Percentiles rank a stretch among this genome's conserved stretches.
phyloP scores from a whole-genome alignment of 2,888 invertebrate species.

The Trichopria drosophilae region DNA sequence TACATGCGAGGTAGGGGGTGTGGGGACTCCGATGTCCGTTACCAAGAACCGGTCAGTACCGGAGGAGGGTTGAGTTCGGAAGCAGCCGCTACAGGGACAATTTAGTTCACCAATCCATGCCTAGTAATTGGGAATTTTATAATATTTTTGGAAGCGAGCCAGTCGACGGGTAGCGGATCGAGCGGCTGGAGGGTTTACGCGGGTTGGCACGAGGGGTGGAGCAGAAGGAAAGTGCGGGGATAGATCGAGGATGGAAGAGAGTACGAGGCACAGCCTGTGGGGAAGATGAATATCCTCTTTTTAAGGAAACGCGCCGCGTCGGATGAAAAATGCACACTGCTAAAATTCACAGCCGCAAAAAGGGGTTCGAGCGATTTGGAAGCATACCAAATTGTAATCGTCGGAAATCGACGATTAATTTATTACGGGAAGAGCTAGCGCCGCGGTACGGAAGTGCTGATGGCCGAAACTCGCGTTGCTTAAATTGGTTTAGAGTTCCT shows the following conservation, averaged over 20 bases:
- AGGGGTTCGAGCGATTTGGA: slow-evolving; percentile 54
- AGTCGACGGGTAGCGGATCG: slow-evolving; percentile 41
- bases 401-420: slow-evolving; percentile 58
- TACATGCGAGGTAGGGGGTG: too few species aligned
- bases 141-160: slow-evolving; percentile 58
- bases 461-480: too few species aligned
- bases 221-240: slow-evolving; percentile 32
- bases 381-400: slow-evolving; percentile 58
- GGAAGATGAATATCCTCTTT: slow-evolving; percentile 57
- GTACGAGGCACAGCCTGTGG: slow-evolving; percentile 43
- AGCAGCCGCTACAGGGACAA: slow-evolving; percentile 51
- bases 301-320: slow-evolving; percentile 50
- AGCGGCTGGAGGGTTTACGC: slow-evolving; percentile 34
- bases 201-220: slow-evolving; percentile 33
- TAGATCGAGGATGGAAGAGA: slow-evolving; percentile 19
- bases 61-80: too few species aligned
- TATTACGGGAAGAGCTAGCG: slow-evolving; percentile 46
- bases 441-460: slow-evolving; percentile 13
- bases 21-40: too few species aligned
- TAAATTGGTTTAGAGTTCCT: too few species aligned
- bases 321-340: slow-evolving; percentile 56
- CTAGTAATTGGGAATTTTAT: slow-evolving; percentile 56
- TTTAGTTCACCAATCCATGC: slow-evolving; percentile 56
- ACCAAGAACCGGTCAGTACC: too few species aligned
- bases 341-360: slow-evolving; percentile 55